Conservation (phyloP, 2,888 invertebrate species). For the Fabriciana adippe region DNA sequence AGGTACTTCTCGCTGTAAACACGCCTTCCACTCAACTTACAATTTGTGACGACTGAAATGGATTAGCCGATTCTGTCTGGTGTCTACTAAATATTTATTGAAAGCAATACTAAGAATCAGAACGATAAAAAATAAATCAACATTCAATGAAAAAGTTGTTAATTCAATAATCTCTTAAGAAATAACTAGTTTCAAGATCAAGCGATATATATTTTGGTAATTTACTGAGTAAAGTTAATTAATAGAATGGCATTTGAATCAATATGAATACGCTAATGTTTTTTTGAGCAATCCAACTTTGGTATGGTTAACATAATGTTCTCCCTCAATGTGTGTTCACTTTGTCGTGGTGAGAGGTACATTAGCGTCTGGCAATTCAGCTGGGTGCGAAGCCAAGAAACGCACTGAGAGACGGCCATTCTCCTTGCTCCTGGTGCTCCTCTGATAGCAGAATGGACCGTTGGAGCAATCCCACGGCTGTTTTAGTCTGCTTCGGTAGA, state of each 20-base stretch:
- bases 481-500: too few relatives aligned
- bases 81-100: constrained; percentile 49
- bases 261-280: not conserved
- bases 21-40: constrained; percentile 42
- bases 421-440: too few relatives aligned
- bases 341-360: too few relatives aligned
- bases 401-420: too few relatives aligned
- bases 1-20: constrained; percentile 13
- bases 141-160: constrained; percentile 23
- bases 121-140: constrained; percentile 44
- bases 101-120: constrained; percentile 47
- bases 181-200: constrained; percentile 1
- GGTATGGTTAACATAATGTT: too few relatives aligned
- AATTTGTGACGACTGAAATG: constrained; percentile 44
- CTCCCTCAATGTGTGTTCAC: too few relatives aligned
- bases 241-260: too few relatives aligned
- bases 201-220: not conserved
- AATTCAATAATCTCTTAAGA: constrained; percentile 18
- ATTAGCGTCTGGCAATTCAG: too few relatives aligned
- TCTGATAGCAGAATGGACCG: too few relatives aligned
- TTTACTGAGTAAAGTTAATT: not conserved
- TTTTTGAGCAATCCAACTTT: too few relatives aligned
- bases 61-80: constrained; percentile 47
- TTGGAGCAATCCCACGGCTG: too few relatives aligned
- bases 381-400: too few relatives aligned